Conservation (phyloP, 2,113 vertebrate genomes). For the Anser brachyrhynchus region DNA sequence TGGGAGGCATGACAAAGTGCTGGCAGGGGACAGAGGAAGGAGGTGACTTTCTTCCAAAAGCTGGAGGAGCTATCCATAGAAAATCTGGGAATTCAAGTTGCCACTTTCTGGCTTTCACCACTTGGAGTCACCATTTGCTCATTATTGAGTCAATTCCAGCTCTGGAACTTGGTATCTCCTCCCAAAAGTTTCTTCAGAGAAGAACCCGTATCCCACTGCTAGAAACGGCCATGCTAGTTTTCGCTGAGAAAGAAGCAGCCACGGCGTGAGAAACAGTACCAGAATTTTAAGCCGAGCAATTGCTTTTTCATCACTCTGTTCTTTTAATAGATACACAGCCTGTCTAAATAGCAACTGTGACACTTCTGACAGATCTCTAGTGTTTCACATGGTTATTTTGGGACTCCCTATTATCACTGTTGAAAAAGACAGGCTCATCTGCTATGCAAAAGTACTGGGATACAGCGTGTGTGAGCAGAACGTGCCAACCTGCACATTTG, state of each 20-base stretch:
- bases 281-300: background rate
- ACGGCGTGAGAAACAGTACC: rapidly evolving
- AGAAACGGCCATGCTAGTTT: background rate
- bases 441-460: background rate
- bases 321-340: conserved; percentile 36
- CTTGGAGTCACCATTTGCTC: conserved; percentile 30
- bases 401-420: background rate
- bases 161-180: background rate
- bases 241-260: background rate
- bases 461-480: background rate
- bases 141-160: background rate
- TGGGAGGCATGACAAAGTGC: background rate
- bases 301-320: background rate
- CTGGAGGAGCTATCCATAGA: background rate
- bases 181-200: background rate
- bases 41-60: background rate
- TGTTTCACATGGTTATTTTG: conserved; percentile 30
- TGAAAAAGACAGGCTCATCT: background rate
- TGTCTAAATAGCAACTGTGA: conserved; percentile 41
- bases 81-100: background rate
- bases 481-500: background rate
- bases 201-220: background rate
- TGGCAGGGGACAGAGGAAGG: background rate
- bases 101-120: background rate
- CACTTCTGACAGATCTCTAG: conserved; percentile 11